A percentile compares a stretch with the other conserved stretches of the same genome.
These are phyloP conservation scores for Anseranas semipalmata DNA, from an alignment of 2,113 vertebrate genomes.

Conservation along the genomic window DNA sequence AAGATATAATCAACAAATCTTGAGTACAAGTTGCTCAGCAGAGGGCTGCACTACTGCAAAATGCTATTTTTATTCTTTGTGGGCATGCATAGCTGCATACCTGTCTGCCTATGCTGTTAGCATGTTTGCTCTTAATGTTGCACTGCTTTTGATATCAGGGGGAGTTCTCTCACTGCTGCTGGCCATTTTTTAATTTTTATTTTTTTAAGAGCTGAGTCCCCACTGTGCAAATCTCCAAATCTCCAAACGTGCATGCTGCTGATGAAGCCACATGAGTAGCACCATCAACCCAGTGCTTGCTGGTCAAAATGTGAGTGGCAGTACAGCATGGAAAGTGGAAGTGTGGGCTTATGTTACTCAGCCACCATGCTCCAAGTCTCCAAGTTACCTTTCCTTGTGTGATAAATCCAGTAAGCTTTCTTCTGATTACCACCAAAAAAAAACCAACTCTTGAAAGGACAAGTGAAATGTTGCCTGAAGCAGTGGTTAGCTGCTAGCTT, in stretches of 20 bases:
- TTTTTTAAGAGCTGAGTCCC: not conserved
- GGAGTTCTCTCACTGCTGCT: not conserved
- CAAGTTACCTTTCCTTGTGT: not conserved
- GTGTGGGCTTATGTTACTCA: not conserved
- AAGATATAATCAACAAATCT: slow-evolving; percentile 43
- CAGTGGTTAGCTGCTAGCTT: not conserved
- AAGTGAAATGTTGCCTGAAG: not conserved
- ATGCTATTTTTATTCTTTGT: not conserved
- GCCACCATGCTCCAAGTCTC: not conserved
- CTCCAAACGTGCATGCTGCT: not conserved
- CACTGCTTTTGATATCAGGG: not conserved
- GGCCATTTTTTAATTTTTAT: not conserved
- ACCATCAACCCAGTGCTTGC: not conserved
- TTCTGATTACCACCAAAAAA: not conserved
- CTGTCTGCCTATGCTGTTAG: not conserved
- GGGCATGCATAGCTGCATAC: not conserved
- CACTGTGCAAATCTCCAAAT: not conserved
- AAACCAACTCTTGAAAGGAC: not conserved
- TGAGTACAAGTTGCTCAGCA: not conserved
- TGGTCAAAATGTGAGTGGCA: not conserved
- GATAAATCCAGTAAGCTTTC: not conserved
- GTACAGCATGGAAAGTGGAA: not conserved
- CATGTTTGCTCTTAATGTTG: not conserved
- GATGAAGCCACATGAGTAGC: not conserved
- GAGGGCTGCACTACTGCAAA: not conserved